Evolutionary conservation across 2,888 invertebrate species (phyloP).

Genomic region (Busseola fusca): DNA sequence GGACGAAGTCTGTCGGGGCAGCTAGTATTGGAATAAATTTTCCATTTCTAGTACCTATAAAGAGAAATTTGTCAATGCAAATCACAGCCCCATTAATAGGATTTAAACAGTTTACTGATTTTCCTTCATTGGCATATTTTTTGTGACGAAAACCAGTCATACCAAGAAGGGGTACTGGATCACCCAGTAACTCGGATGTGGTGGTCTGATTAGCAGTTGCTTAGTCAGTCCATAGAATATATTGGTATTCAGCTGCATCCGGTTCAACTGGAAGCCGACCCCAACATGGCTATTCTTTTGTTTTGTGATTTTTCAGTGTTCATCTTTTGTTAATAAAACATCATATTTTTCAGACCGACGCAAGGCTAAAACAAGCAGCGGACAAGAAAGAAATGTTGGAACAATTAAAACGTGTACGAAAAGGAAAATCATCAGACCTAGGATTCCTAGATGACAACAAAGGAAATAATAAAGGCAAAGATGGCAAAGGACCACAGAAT

Average conservation of each 20-base stretch:
- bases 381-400: constrained; percentile 97
- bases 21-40: neutral
- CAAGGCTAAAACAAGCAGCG: constrained; percentile 94
- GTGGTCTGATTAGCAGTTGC: neutral
- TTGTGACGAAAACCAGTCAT: neutral
- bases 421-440: constrained; percentile 94
- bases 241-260: neutral
- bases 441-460: constrained; percentile 93
- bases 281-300: neutral
- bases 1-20: too few species aligned
- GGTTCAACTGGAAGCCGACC: neutral
- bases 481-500: constrained; percentile 71
- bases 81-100: neutral
- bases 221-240: neutral
- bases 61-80: neutral
- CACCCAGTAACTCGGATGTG: neutral
- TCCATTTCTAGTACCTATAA: constrained; percentile 1
- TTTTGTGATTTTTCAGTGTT: neutral
- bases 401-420: constrained; percentile 97
- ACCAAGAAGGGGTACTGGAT: neutral
- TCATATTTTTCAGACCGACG: constrained; percentile 90
- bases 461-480: constrained; percentile 67
- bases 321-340: neutral
- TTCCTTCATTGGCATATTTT: neutral
- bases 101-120: constrained; percentile 6